Percentiles rank a stretch among this genome's conserved stretches.
Evolutionary conservation across 2,797 vertebrate genomes (phyloP).

Genomic region (Coranthus polyacanthus): DNA sequence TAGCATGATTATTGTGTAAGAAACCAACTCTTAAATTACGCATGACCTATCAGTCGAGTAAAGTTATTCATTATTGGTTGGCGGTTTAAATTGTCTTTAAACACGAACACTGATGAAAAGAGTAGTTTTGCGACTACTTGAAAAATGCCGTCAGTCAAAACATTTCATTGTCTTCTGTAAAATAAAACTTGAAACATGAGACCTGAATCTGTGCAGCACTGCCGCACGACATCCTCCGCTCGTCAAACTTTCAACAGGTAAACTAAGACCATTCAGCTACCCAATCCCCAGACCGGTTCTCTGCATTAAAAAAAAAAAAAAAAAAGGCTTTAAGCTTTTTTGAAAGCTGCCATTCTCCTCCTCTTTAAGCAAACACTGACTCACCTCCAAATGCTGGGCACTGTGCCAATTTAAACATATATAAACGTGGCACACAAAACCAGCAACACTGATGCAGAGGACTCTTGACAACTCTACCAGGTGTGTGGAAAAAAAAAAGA

Average conservation of each 20-base stretch:
- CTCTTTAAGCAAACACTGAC: constrained; percentile 60
- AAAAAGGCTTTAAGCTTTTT: constrained; percentile 33
- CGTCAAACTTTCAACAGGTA: constrained; percentile 27
- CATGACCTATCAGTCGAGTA: no score
- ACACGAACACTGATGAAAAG: neutral
- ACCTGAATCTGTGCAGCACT: neutral
- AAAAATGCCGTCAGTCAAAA: neutral
- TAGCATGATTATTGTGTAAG: neutral
- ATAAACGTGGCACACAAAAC: constrained; percentile 45
- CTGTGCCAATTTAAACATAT: constrained; percentile 68
- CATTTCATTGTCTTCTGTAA: neutral
- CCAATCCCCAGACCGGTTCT: constrained; percentile 17
- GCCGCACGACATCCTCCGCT: neutral
- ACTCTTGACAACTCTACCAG: constrained; percentile 66
- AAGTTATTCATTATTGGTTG: neutral
- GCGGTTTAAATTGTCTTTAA: no score
- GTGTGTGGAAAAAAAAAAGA: constrained; percentile 55
- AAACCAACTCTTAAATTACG: neutral
- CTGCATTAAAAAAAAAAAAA: constrained; percentile 9
- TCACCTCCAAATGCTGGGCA: constrained; percentile 51
- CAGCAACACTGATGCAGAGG: constrained; percentile 41
- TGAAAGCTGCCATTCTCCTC: constrained; percentile 68
- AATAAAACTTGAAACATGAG: neutral
- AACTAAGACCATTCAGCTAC: constrained; percentile 28
- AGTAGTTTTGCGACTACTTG: neutral